Percentiles rank a stretch among this genome's conserved stretches.
Conservation (phyloP, 2,888 invertebrate genomes). For the Epicampocera succincta region DNA sequence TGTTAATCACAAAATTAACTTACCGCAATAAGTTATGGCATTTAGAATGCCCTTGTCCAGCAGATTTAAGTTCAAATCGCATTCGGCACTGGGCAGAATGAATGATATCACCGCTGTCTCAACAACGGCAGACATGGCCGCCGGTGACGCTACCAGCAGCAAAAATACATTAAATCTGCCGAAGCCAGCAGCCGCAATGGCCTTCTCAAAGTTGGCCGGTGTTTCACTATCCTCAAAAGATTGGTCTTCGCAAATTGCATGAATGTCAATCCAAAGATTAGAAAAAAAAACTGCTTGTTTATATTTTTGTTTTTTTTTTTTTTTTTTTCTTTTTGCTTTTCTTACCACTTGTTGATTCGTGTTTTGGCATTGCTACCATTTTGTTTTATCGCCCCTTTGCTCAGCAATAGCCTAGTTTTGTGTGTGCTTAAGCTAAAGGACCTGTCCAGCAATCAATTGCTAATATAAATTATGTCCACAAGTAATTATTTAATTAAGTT, state of each 20-base stretch:
- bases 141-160: constrained; percentile 85
- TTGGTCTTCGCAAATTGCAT: background rate
- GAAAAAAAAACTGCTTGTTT: no score
- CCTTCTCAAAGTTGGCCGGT: constrained; percentile 86
- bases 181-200: constrained; percentile 86
- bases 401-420: background rate
- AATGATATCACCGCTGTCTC: constrained; percentile 88
- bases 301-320: background rate
- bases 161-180: constrained; percentile 87
- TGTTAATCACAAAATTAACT: no score
- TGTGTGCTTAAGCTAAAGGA: background rate
- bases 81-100: constrained; percentile 88
- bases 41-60: constrained; percentile 88
- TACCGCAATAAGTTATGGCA: constrained; percentile 88
- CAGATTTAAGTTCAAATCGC: constrained; percentile 86
- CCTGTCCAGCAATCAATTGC: background rate
- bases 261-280: no score
- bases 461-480: no score
- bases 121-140: constrained; percentile 86
- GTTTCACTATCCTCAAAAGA: constrained; percentile 7
- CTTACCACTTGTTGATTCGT: no score
- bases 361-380: constrained; percentile 9
- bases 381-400: constrained; percentile 10
- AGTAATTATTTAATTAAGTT: constrained; percentile 10
- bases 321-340: background rate